Conservation (phyloP, 2,888 invertebrate genomes). For the Lydus trimaculatus region DNA sequence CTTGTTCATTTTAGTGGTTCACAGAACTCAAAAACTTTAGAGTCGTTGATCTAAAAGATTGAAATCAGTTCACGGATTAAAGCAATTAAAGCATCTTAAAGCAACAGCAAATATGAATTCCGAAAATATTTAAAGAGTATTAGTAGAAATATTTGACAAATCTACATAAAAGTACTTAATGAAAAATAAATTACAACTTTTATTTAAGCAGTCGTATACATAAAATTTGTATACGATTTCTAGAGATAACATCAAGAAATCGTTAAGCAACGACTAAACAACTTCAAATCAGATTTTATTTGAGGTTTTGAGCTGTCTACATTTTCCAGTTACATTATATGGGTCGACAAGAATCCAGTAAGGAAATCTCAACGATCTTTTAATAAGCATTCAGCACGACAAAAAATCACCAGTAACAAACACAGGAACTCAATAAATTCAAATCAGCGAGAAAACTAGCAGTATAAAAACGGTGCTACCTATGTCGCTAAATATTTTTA, state of each 20-base stretch:
- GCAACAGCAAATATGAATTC: background rate
- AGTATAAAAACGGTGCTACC: background rate
- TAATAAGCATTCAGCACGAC: constrained; percentile 22
- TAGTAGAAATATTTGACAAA: background rate
- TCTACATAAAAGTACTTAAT: background rate
- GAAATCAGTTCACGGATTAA: no score
- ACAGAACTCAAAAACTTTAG: no score
- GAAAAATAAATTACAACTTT: background rate
- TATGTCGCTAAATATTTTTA: background rate
- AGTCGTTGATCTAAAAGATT: no score
- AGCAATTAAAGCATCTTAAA: background rate
- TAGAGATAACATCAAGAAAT: background rate
- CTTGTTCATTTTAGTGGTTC: no score
- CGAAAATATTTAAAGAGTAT: background rate
- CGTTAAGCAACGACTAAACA: background rate
- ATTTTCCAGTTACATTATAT: constrained; percentile 19
- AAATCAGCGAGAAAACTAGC: background rate
- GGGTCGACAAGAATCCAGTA: constrained; percentile 17
- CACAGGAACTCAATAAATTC: background rate
- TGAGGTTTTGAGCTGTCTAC: constrained; percentile 23
- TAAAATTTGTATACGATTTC: background rate
- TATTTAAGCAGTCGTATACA: background rate
- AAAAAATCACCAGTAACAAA: background rate
- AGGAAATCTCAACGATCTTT: constrained; percentile 11
- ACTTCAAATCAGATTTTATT: constrained; percentile 23